A percentile compares a stretch with the other conserved stretches of the same genome.
Evolutionary conservation across 2,888 invertebrate species (phyloP).

Genomic region (Thera britannica): DNA sequence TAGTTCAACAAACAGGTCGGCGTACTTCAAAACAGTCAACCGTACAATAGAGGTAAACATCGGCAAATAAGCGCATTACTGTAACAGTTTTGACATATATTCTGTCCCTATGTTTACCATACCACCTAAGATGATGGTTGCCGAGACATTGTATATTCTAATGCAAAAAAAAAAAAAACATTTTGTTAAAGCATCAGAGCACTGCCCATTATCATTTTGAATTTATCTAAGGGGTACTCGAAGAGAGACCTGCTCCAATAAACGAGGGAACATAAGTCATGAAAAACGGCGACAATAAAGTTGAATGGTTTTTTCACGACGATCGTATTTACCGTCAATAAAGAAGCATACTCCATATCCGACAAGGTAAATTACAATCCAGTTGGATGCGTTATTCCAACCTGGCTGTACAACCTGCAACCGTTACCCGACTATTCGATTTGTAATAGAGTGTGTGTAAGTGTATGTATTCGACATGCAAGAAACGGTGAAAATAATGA

Average conservation of each 20-base stretch:
- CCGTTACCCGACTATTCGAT: not conserved
- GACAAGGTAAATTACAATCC: slow-evolving; percentile 8
- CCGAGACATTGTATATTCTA: too few relatives aligned
- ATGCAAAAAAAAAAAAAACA: too few relatives aligned
- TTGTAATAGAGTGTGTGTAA: not conserved
- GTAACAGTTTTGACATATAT: slow-evolving; percentile 29
- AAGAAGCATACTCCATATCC: slow-evolving; percentile 8
- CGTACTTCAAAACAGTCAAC: slow-evolving; percentile 26
- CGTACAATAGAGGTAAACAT: slow-evolving; percentile 28
- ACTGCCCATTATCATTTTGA: not conserved
- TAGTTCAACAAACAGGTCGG: slow-evolving; percentile 17
- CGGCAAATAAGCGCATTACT: slow-evolving; percentile 33
- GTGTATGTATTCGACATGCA: not conserved
- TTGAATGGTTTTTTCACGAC: slow-evolving; percentile 11
- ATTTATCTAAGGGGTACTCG: not conserved
- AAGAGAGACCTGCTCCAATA: not conserved
- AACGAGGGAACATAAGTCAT: not conserved
- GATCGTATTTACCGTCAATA: slow-evolving; percentile 17
- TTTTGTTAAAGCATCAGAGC: too few relatives aligned
- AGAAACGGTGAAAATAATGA: slow-evolving; percentile 7
- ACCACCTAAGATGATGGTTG: not conserved
- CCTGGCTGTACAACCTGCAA: not conserved
- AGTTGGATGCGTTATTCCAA: slow-evolving; percentile 13
- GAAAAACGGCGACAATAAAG: slow-evolving; percentile 17
- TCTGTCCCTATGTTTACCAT: slow-evolving; percentile 10